These are phyloP conservation scores for Bombus pascuorum DNA, from an alignment of 1,140 invertebrate genomes.

Conservation along the genomic window DNA sequence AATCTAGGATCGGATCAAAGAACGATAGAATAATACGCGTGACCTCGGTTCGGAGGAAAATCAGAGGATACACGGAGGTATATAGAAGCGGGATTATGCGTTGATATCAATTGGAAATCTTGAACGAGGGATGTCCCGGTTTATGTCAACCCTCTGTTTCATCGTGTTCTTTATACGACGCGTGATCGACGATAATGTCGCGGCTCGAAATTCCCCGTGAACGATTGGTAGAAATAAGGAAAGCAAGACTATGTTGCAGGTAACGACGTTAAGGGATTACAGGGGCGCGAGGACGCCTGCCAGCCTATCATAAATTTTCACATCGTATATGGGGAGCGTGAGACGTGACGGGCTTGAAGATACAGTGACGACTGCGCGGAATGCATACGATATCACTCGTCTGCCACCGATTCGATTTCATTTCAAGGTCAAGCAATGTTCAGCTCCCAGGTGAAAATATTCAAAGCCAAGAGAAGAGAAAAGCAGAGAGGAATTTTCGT, in stretches of 20 bases:
- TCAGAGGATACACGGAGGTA: neutral
- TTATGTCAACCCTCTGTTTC: constrained; percentile 7
- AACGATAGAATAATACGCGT: neutral
- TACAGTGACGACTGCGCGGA: constrained; percentile 26
- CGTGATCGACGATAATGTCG: constrained; percentile 42
- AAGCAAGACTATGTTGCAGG: constrained; percentile 19
- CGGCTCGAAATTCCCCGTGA: constrained; percentile 35
- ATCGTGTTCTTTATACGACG: constrained; percentile 43
- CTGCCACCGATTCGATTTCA: constrained; percentile 14
- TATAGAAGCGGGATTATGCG: constrained; percentile 5
- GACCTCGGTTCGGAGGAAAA: neutral
- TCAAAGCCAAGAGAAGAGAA: neutral
- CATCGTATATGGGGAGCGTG: constrained; percentile 29
- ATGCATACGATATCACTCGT: constrained; percentile 22
- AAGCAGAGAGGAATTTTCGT: neutral
- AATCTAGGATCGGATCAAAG: neutral
- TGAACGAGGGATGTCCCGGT: neutral
- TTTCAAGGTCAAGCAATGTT: constrained; percentile 22
- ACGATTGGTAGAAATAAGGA: constrained; percentile 2
- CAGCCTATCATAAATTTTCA: constrained; percentile 61
- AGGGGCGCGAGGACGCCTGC: constrained; percentile 26
- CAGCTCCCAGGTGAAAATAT: neutral
- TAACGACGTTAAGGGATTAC: constrained; percentile 59
- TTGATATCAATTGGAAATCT: constrained; percentile 45
- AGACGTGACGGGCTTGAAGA: constrained; percentile 52